phyloP scores from a whole-genome alignment of 2,113 vertebrate genomes.

The Pygoscelis antarcticus region DNA sequence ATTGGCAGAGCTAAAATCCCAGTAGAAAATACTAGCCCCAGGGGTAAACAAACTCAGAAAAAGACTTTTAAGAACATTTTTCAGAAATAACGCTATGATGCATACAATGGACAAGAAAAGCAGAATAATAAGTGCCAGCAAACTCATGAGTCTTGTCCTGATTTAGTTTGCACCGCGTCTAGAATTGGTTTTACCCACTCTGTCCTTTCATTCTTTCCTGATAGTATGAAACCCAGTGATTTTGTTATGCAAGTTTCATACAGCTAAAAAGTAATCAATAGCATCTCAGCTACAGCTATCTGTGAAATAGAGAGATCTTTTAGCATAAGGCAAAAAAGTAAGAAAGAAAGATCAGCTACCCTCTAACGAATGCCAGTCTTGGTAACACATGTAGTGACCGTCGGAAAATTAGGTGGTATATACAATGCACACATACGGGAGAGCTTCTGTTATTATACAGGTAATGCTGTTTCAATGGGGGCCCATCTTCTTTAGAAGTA shows the following conservation, averaged over 20 bases:
- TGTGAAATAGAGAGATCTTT: background rate
- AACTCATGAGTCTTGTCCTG: slow-evolving; percentile 8
- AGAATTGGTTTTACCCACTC: slow-evolving; percentile 16
- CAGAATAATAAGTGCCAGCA: slow-evolving; percentile 3
- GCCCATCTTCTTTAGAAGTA: background rate
- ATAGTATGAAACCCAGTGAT: slow-evolving; percentile 8
- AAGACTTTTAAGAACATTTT: slow-evolving; percentile 52
- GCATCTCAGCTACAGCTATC: background rate
- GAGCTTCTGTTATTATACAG: background rate
- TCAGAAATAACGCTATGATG: slow-evolving; percentile 27
- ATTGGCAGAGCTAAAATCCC: slow-evolving; percentile 50
- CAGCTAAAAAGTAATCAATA: slow-evolving; percentile 14
- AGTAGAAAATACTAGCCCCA: slow-evolving; percentile 50
- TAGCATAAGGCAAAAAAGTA: background rate
- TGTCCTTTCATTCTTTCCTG: background rate
- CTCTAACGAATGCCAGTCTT: background rate
- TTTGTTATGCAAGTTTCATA: background rate
- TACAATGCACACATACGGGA: background rate
- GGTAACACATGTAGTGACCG: rapidly evolving
- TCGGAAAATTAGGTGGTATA: background rate
- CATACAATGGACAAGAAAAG: slow-evolving; percentile 33
- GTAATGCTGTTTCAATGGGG: background rate
- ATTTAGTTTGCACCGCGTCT: slow-evolving; percentile 20
- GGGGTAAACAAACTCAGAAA: slow-evolving; percentile 60
- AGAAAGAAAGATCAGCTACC: background rate